Percentiles rank a stretch among this genome's conserved stretches.
Evolutionary conservation across 2,797 vertebrate genomes (phyloP).

Genomic region (Kryptolebias ocellatus): DNA sequence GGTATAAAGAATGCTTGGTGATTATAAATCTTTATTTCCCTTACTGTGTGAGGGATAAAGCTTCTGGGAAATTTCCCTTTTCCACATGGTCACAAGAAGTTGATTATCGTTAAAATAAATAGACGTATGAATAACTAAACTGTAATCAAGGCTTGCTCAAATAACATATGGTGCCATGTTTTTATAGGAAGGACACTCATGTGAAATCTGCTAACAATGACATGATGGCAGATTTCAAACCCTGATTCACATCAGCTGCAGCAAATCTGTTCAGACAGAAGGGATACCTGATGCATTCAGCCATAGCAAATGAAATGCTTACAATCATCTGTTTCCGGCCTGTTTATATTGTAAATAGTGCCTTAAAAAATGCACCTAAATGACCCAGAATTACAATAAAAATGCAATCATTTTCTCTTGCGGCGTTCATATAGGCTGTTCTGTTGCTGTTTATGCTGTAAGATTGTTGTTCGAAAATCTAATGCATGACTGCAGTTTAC

Average conservation of each 20-base stretch:
- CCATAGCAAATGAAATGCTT: neutral
- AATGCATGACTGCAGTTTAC: slow-evolving; percentile 19
- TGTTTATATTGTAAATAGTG: neutral
- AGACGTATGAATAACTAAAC: neutral
- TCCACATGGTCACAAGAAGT: neutral
- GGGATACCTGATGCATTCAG: neutral
- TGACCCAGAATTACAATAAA: slow-evolving; percentile 8
- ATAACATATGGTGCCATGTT: neutral
- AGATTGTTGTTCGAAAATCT: slow-evolving; percentile 30
- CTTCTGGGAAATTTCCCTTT: neutral
- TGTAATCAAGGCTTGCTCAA: neutral
- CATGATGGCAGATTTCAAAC: neutral
- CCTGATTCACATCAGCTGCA: neutral
- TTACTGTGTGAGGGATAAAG: neutral
- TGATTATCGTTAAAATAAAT: neutral
- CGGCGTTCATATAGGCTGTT: slow-evolving; percentile 16
- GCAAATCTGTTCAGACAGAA: neutral
- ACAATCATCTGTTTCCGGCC: neutral
- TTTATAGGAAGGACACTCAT: neutral
- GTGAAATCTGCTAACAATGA: neutral
- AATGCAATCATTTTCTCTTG: slow-evolving; percentile 1
- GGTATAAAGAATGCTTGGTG: too few species aligned
- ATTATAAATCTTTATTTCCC: too few species aligned
- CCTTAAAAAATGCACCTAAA: neutral
- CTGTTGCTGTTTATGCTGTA: slow-evolving; percentile 28